Evolutionary conservation across 2,797 vertebrate genomes (phyloP).

Genomic region (Enoplosus armatus): DNA sequence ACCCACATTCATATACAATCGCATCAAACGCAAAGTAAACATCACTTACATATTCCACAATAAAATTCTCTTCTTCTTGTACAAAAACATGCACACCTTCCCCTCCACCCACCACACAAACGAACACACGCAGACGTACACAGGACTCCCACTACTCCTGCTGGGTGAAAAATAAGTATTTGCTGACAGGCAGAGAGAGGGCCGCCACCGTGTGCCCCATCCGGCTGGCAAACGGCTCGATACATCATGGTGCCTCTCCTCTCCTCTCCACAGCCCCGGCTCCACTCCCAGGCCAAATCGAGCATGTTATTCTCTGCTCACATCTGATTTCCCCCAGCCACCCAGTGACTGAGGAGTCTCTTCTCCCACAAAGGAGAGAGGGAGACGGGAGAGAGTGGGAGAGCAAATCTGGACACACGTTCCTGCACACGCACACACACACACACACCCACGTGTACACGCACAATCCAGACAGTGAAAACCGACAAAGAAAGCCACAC

Average conservation of each 20-base stretch:
- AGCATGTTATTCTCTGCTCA: slow-evolving; percentile 95
- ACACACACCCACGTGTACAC: slow-evolving; percentile 32
- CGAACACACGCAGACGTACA: slow-evolving; percentile 38
- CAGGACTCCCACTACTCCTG: slow-evolving; percentile 87
- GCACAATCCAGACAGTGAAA: slow-evolving; percentile 53
- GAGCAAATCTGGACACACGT: slow-evolving; percentile 65
- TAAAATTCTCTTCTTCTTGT: slow-evolving; percentile 24
- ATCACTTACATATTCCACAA: slow-evolving; percentile 4
- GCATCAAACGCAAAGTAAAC: slow-evolving; percentile 36
- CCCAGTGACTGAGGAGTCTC: slow-evolving; percentile 89
- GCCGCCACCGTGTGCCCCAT: slow-evolving; percentile 83
- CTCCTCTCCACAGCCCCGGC: slow-evolving; percentile 69
- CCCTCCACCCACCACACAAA: slow-evolving; percentile 26
- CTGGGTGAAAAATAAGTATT: slow-evolving; percentile 94
- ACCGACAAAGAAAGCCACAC: slow-evolving; percentile 67
- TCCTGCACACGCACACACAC: slow-evolving; percentile 44
- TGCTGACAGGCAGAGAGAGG: slow-evolving; percentile 90
- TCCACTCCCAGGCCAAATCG: slow-evolving; percentile 91
- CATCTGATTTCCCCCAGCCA: slow-evolving; percentile 89
- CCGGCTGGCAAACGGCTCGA: slow-evolving; percentile 89
- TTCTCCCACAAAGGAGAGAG: slow-evolving; percentile 86
- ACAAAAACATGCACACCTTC: slow-evolving; percentile 43
- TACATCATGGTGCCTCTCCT: slow-evolving; percentile 86
- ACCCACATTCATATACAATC: slow-evolving; percentile 10
- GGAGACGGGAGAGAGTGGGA: slow-evolving; percentile 72